phyloP scores from a whole-genome alignment of 2,113 vertebrate genomes.

The Archocentrus centrarchus region DNA sequence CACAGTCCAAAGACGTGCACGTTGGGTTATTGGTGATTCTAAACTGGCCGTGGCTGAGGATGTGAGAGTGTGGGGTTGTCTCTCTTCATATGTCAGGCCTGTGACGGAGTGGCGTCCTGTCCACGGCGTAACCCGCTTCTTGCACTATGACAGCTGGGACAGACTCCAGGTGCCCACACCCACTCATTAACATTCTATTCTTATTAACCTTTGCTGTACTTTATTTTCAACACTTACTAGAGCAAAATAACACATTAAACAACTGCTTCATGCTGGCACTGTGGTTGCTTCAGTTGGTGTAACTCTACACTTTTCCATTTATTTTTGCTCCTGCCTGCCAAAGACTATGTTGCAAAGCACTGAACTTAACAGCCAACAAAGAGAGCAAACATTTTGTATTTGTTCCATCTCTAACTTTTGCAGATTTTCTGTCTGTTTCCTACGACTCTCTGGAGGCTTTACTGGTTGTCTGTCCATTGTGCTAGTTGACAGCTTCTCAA shows the following conservation, averaged over 20 bases:
- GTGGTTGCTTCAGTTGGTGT: background rate
- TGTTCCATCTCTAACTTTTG: background rate
- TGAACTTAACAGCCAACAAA: background rate
- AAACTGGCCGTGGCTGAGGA: background rate
- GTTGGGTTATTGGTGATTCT: background rate
- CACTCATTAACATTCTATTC: background rate
- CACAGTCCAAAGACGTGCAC: background rate
- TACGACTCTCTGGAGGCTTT: background rate
- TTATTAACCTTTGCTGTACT: background rate
- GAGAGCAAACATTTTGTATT: background rate
- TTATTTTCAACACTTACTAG: background rate
- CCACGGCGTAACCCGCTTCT: background rate
- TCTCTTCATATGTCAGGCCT: background rate
- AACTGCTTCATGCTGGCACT: background rate
- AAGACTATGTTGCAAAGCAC: background rate
- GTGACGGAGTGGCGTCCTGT: background rate
- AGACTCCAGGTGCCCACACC: background rate
- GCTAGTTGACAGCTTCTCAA: slow-evolving; percentile 23
- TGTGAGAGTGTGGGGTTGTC: background rate
- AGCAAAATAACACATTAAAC: background rate
- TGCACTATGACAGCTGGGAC: background rate
- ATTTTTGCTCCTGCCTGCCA: background rate
- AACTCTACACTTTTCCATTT: background rate
- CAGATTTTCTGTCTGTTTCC: background rate
- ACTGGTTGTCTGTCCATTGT: background rate